Evolutionary conservation across 2,113 vertebrate genomes (phyloP).

Genomic region (Peromyscus polionotus): DNA sequence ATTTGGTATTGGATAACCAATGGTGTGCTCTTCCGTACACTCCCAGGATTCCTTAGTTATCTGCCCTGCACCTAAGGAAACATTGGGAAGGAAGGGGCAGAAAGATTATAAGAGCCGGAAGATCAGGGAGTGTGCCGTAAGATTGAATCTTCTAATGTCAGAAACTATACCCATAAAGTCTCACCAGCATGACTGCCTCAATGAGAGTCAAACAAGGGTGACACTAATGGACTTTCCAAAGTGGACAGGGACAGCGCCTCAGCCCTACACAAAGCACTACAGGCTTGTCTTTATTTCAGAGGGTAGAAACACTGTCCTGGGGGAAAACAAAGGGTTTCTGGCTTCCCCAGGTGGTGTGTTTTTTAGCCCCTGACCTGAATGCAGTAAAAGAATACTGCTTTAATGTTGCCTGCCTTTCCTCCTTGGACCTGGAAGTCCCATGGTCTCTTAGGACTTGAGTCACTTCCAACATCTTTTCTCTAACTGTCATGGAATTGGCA

Average conservation of each 20-base stretch:
- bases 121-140: too few relatives aligned
- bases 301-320: constrained; percentile 89
- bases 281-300: constrained; percentile 90
- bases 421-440: too few relatives aligned
- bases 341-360: constrained; percentile 91
- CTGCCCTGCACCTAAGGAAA: not conserved
- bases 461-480: not conserved
- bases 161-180: not conserved
- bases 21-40: not conserved
- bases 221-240: not conserved
- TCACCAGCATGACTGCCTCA: not conserved
- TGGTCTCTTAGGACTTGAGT: not conserved
- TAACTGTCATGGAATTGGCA: not conserved
- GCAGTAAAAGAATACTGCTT: not conserved
- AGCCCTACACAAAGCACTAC: not conserved
- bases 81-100: not conserved
- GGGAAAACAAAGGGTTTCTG: constrained; percentile 90
- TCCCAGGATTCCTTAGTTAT: not conserved
- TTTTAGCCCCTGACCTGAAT: constrained; percentile 88
- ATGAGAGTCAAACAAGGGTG: not conserved
- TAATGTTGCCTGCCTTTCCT: not conserved
- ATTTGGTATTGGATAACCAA: not conserved
- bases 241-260: not conserved
- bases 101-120: not conserved
- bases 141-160: not conserved